Conservation (phyloP, 2,113 vertebrate genomes). For the Zingel zingel region DNA sequence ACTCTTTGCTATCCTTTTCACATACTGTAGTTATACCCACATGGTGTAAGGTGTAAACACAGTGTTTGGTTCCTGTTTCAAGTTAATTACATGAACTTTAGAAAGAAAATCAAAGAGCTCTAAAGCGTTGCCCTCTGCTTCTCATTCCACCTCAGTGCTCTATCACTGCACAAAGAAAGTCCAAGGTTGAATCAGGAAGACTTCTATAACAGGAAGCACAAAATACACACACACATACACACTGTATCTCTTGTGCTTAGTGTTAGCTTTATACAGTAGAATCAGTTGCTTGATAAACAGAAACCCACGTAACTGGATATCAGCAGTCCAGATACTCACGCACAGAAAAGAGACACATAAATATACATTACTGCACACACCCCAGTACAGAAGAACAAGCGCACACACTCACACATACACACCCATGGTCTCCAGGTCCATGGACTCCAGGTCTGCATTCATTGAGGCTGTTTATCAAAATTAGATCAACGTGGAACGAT, state of each 20-base stretch:
- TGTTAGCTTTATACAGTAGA: slow-evolving; percentile 20
- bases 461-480: slow-evolving; percentile 69
- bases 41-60: background rate
- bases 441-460: slow-evolving; percentile 29
- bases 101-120: background rate
- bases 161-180: slow-evolving; percentile 6
- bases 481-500: slow-evolving; percentile 56
- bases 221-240: slow-evolving; percentile 15
- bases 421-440: slow-evolving; percentile 19
- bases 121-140: background rate
- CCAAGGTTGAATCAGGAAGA: slow-evolving; percentile 25
- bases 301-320: slow-evolving; percentile 25
- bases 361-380: slow-evolving; percentile 20
- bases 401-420: slow-evolving; percentile 5
- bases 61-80: slow-evolving; percentile 2
- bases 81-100: slow-evolving; percentile 7
- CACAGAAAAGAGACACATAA: background rate
- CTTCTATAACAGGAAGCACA: slow-evolving; percentile 14
- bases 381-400: background rate
- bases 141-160: background rate
- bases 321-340: slow-evolving; percentile 15
- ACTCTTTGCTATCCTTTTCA: background rate
- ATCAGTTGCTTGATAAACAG: slow-evolving; percentile 51
- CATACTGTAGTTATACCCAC: background rate
- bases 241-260: slow-evolving; percentile 13